Percentiles rank a stretch among this genome's conserved stretches.
These are phyloP conservation scores for Potamarius usumacintae DNA, from an alignment of 2,113 vertebrate genomes.

Conservation along the genomic window DNA sequence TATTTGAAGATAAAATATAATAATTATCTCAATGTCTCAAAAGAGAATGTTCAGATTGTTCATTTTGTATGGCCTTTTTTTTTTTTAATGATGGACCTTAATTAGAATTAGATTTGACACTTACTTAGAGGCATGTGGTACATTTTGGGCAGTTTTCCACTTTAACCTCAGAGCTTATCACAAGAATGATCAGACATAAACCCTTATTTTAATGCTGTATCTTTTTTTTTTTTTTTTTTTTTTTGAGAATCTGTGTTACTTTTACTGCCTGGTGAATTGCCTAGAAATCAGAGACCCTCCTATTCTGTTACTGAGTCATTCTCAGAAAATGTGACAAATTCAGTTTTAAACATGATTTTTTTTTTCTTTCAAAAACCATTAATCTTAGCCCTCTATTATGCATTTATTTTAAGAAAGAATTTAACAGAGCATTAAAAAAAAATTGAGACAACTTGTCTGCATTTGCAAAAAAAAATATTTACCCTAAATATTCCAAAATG, in stretches of 20 bases:
- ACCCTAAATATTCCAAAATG: no score
- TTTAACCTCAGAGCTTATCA: neutral
- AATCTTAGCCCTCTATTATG: no score
- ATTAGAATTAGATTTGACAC: neutral
- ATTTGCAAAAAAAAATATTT: no score
- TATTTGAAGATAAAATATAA: neutral
- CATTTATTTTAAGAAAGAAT: no score
- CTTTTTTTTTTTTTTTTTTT: neutral
- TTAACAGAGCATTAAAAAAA: no score
- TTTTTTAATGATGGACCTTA: slow-evolving; percentile 17
- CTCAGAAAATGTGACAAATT: no score
- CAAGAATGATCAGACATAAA: neutral
- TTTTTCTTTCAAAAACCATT: no score
- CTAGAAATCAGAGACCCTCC: neutral
- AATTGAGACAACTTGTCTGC: no score
- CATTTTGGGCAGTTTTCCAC: slow-evolving; percentile 8
- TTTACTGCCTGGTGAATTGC: neutral
- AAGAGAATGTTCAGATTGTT: neutral
- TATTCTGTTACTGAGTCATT: no score
- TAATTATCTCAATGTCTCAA: neutral
- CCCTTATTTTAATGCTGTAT: neutral
- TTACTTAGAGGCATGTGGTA: neutral
- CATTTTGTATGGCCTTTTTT: neutral
- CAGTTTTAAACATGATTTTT: no score
- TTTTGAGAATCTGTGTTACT: neutral